Base-by-base conservation (phyloP, 2,113 vertebrate species). In the Centropus unirufus region DNA sequence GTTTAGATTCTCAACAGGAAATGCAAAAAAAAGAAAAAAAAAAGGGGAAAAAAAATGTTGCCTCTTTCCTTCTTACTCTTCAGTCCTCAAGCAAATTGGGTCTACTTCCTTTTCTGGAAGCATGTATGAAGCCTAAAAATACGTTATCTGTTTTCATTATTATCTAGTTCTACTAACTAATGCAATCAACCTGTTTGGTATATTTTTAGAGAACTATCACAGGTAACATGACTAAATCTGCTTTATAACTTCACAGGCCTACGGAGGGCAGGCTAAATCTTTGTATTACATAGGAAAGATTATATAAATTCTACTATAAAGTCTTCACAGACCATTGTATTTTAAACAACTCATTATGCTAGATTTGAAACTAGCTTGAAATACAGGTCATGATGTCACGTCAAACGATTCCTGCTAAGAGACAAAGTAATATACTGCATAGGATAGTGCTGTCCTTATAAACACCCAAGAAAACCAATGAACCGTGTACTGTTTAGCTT, bases 241-340 rank as follows among this genome's bases (percentile, higher is more conserved):
- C 47, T 82, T 96, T 95, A 59, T 66, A 96, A 95, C 63, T 94
- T 93, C 94, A 80, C 40, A 92, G 88, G 69, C 69, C 73, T 82
- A 54, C 0, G 26, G 47, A 81, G 57, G 44, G 54, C 47, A 87
- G 29, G 22, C 21, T 72, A 78, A 51, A 81, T 86, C 57, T 67
- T 73, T 77, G 46, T 95, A 92, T 94, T 95, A 96, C 57, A 93
- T 36, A 79, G 88, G 77, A 91, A 94, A 93, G 39, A 94, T 79
- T 87, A 87, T 57, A 94, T 57, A 36, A 77, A 91, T 74, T 95
- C 39, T 62, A 51, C 27, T 59, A 73, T 63, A 63, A 68, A 34
- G 40, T 91, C 69, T 78, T 89, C 6, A 23, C 59, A 76, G 14
- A 44, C 7, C 2, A 3, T 62, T 66, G 2, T 24, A 72, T 40